phyloP scores from a whole-genome alignment of 2,113 vertebrate species.

The Illadopsis cleaveri region DNA sequence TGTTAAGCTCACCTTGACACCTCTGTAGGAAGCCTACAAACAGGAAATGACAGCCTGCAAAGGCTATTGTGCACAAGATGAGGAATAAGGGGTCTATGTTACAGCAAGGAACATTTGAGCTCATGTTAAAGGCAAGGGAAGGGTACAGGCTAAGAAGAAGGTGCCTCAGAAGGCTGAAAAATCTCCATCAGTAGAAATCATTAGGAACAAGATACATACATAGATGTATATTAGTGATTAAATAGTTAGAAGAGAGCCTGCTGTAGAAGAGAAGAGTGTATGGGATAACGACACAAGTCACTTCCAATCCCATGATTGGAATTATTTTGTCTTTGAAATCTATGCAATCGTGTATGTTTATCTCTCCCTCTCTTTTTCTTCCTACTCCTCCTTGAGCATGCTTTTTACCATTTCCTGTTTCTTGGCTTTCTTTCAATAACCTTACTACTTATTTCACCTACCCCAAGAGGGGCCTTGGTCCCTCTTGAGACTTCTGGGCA shows the following conservation, averaged over 20 bases:
- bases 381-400: background rate
- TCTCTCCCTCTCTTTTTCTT: background rate
- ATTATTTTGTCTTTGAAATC: background rate
- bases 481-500: background rate
- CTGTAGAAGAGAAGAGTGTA: background rate
- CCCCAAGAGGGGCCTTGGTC: background rate
- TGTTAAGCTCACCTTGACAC: background rate
- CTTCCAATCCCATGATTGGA: background rate
- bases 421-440: slow-evolving; percentile 1
- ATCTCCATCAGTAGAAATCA: background rate
- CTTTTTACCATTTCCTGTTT: background rate
- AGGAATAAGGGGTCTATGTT: background rate
- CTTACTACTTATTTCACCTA: background rate
- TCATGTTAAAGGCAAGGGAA: background rate
- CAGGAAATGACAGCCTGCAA: background rate
- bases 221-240: background rate
- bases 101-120: background rate
- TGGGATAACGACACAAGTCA: background rate
- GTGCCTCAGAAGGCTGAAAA: background rate
- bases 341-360: background rate
- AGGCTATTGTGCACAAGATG: background rate
- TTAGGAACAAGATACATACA: background rate
- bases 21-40: background rate
- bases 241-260: background rate
- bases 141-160: background rate